Evolutionary conservation across 2,113 vertebrate genomes (phyloP), one percentile per base, ranked within the genome.

Genomic region (Genyomyrus donnyi): DNA sequence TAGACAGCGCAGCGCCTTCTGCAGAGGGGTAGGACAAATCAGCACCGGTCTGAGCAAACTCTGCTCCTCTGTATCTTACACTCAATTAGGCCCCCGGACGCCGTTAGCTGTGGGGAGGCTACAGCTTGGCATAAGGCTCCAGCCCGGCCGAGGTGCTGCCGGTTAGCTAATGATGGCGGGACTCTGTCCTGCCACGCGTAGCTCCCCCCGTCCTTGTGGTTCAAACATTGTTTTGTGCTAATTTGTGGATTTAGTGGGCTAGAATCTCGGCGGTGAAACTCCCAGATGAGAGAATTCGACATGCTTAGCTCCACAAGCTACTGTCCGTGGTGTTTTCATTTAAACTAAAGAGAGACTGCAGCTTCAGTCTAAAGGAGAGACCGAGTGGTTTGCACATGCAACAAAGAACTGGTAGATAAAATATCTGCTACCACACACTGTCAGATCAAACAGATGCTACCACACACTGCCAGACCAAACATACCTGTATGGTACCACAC

Each of bases 11-110:
- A 92, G 90, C 93, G 93, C 91, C 92, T 85, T 89, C 92, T 89
- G 87, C 24, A 92, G 90, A 90, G 90, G 89, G 90, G 91, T 52
- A 19, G 92, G 91, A 93, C 93, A 91, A 94, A 92, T 94, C 93
- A 93, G 84, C 89, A 49, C 9, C 85, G 74, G 89, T 90, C 91
- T 89, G 91, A 88, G 89, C 70, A 58, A 93, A 89, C 42, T 89
- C 90, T 90, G 89, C 92, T 84, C 93, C 94, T 91, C 90, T 90
- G 93, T 89, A 91, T 89, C 88, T 77, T 90, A 91, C 70, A 91
- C 90, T 93, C 93, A 94, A 92, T 94, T 92, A 93, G 92, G 87
- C 92, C 92, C 89, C 91, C 92, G 91, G 94, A 93, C 27, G 3
- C 74, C 19, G 35, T 52, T 53, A 89, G 48, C 21, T 48, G 27